These are phyloP conservation scores for Zosterops lateralis DNA, from an alignment of 2,113 vertebrate species.

Conservation along the genomic window DNA sequence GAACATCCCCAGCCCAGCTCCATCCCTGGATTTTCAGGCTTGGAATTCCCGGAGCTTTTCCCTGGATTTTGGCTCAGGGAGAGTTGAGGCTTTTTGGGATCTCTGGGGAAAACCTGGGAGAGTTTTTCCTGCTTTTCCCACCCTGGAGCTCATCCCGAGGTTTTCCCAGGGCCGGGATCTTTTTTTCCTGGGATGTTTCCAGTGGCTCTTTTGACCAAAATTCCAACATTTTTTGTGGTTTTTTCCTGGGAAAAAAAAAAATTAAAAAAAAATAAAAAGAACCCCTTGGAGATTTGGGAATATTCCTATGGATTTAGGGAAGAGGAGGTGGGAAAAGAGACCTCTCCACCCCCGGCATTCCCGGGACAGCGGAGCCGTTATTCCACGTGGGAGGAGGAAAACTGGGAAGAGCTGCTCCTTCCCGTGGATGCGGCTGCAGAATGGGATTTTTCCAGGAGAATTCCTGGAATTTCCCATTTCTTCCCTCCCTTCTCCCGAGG, in stretches of 20 bases:
- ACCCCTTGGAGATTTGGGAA: not conserved
- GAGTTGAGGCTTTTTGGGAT: not conserved
- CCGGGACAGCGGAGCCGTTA: not conserved
- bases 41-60: not conserved
- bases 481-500: not conserved
- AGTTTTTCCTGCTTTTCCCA: not conserved
- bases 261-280: too few relatives aligned
- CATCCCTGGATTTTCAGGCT: rapidly evolving
- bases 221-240: not conserved
- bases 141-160: rapidly evolving
- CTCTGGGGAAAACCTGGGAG: not conserved
- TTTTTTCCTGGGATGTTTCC: rapidly evolving
- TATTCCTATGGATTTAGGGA: rapidly evolving
- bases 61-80: not conserved
- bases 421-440: not conserved
- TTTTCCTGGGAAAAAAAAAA: too few relatives aligned
- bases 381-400: not conserved
- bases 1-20: not conserved
- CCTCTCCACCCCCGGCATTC: not conserved
- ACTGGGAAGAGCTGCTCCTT: not conserved
- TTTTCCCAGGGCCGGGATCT: rapidly evolving
- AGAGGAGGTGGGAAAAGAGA: not conserved
- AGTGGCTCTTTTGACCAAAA: not conserved
- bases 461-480: not conserved
- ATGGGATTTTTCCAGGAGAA: not conserved